Conservation (phyloP, 2,888 invertebrate genomes). For the Nemotelus nigrinus region DNA sequence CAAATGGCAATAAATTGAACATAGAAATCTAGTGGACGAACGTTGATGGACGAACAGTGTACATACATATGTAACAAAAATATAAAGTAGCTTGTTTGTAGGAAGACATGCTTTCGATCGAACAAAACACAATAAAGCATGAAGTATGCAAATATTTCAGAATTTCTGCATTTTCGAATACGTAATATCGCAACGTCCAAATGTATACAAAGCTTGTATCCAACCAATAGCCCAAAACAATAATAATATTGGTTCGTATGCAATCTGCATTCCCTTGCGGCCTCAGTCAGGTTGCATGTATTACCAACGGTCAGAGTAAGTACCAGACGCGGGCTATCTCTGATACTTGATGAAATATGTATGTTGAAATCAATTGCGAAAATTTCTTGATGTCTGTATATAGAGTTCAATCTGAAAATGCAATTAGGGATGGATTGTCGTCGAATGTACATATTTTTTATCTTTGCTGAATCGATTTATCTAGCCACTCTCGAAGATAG, state of each 20-base stretch:
- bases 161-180: slow-evolving; percentile 24
- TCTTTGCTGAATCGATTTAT: too few relatives aligned
- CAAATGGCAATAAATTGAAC: slow-evolving; percentile 23
- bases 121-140: slow-evolving; percentile 33
- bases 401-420: background rate
- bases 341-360: slow-evolving; percentile 18
- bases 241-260: background rate
- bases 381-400: slow-evolving; percentile 39
- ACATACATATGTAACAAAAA: background rate
- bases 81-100: background rate
- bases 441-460: too few relatives aligned
- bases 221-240: background rate
- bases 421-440: too few relatives aligned
- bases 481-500: too few relatives aligned
- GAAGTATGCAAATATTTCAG: slow-evolving; percentile 17
- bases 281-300: background rate
- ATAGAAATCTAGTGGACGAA: background rate
- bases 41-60: background rate
- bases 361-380: slow-evolving; percentile 33
- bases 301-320: background rate
- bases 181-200: background rate
- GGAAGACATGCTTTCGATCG: background rate
- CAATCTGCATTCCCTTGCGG: slow-evolving; percentile 5
- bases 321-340: background rate
- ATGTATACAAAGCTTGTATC: background rate